Percentiles rank a stretch among this genome's conserved stretches.
Conservation (phyloP, 2,888 invertebrate genomes). For the Oeneis ivallda region DNA sequence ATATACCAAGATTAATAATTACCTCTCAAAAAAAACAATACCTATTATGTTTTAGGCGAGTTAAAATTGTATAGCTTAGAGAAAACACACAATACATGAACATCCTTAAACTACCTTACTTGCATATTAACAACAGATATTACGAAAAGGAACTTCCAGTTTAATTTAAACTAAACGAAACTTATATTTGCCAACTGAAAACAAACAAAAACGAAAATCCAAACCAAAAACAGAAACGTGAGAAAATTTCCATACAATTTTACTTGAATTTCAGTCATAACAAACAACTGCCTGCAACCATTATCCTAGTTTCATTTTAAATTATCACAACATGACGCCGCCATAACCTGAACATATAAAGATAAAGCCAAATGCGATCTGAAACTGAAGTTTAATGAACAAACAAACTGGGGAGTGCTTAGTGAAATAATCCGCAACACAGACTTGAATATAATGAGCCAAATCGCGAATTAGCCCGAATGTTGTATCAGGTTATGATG, state of each 20-base stretch:
- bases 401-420: constrained; percentile 16
- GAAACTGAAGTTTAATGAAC: constrained; percentile 20
- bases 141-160: background rate
- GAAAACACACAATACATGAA: background rate
- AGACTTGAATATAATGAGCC: background rate
- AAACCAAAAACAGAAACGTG: constrained; percentile 19
- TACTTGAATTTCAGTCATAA: constrained; percentile 19
- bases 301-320: constrained; percentile 15
- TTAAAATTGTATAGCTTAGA: too few species aligned
- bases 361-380: constrained; percentile 19
- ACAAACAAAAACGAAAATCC: constrained; percentile 13
- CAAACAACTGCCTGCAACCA: constrained; percentile 19
- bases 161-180: background rate
- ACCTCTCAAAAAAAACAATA: too few species aligned
- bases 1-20: too few species aligned
- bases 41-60: too few species aligned
- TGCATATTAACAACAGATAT: background rate
- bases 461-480: constrained; percentile 18
- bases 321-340: constrained; percentile 22
- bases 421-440: constrained; percentile 24
- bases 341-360: constrained; percentile 19
- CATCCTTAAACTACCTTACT: background rate
- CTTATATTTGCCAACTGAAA: constrained; percentile 7
- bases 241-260: constrained; percentile 8
- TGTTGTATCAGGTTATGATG: constrained; percentile 41